phyloP scores from a whole-genome alignment of 1,140 invertebrate species.

The Coptotermes formosanus region DNA sequence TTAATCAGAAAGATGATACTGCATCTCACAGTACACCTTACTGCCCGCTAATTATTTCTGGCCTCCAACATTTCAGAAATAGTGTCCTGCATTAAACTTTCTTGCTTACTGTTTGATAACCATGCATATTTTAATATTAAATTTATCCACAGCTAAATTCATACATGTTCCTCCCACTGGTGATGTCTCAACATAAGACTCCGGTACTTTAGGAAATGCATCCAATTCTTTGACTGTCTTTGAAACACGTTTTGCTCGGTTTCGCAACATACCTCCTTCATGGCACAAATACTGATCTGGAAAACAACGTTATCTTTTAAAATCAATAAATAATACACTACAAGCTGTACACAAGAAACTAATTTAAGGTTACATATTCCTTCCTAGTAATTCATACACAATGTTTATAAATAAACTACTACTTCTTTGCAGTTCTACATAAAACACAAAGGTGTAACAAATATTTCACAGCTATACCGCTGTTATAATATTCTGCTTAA shows the following conservation, averaged over 20 bases:
- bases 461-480: neutral
- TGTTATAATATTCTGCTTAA: neutral
- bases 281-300: neutral
- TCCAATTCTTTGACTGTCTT: conserved; percentile 81
- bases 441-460: neutral
- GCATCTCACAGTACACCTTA: neutral
- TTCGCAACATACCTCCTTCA: conserved; percentile 32
- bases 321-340: neutral
- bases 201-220: conserved; percentile 86
- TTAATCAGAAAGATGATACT: neutral
- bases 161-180: conserved; percentile 79
- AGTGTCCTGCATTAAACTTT: too few relatives aligned
- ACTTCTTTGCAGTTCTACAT: neutral
- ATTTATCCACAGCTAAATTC: conserved; percentile 38
- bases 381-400: neutral
- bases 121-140: too few relatives aligned
- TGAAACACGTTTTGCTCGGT: conserved; percentile 28
- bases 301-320: neutral
- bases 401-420: neutral
- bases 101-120: too few relatives aligned
- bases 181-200: conserved; percentile 78
- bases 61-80: too few relatives aligned
- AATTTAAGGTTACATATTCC: neutral
- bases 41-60: too few relatives aligned
- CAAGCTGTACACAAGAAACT: neutral